Base-by-base conservation (phyloP, 1,140 invertebrate species). In the Drosophila serrata region DNA sequence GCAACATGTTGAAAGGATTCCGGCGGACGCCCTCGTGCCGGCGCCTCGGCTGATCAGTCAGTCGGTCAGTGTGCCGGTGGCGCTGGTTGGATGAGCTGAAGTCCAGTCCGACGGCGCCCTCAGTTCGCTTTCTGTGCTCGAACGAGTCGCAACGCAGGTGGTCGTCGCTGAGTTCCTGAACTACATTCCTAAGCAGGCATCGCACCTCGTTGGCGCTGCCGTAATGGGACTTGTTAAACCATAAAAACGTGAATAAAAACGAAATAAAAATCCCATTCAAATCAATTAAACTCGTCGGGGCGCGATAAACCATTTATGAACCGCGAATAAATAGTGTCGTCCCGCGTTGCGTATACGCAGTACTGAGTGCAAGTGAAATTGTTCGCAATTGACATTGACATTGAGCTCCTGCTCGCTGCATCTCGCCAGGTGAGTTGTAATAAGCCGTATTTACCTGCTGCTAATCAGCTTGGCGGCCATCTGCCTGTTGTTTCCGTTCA, bases 51-150 rank as follows among this genome's bases (percentile, higher is more conserved):
- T 88, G 84, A 90, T 88, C 82, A 86, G 74, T 84, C 49, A 81
- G 68, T 84, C 49, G 78, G 69, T 73, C 68, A 51, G 60, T 79
- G 53, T 48, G 49, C 39, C 40, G 40, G 59, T 29, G 75, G 53
- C 48, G 49, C 39, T 35, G 40, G 59, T 29, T 51, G 45, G 11
- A 51, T 53, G 49, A 37, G 11, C 19, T 37, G 4, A 49, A 68
- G 17, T 33, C 19, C 13, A 22, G 33, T 37, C 19, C 51, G 33
- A 35, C 33, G 13, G 65, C 65, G 51, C 39, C 55, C 67, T 90
- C 77, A 88, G 84, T 88, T 75, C 64, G 84, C 73, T 68, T 88
- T 90, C 45, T 63, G 84, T 67, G 63, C 51, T 75, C 85, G 80
- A 59, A 58, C 64, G 77, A 72, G 49, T 61, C 72, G 73, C 85